Base-by-base conservation (phyloP, 2,797 vertebrate species). In the Poliocrania exsul region DNA sequence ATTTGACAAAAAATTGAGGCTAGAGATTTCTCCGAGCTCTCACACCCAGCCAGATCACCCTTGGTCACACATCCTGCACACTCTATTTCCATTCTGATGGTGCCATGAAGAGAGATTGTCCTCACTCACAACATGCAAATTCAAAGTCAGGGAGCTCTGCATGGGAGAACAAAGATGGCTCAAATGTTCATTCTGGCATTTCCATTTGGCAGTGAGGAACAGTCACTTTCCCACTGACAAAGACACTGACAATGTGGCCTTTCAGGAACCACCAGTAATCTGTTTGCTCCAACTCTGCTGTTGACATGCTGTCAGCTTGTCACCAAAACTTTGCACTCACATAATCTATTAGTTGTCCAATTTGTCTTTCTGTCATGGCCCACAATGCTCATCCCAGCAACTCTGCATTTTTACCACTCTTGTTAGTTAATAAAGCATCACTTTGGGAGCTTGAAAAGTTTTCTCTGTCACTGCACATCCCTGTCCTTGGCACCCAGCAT, bases 301-400 rank as follows among this genome's bases (percentile, higher is more conserved):
- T 73, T 73, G 91, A 77, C 86, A 81, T 3, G 0, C 70, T 88
- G 93, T 80, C 96, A 95, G 72, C 62, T 33, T 60, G 38, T 91
- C 96, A 91, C 94, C 87, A 66, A 26, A 53, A 54, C 86, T 74
- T 90, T 61, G 84, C 88, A 67, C 66, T 93, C 92, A 93, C 42
- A 56, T 19, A 82, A 79, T 79, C 82, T 78, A 65, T 86, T 83
- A 86, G 74, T 66, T 87, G 92, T 88, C 86, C 89, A 79, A 58
- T 92, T 95, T 94, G 75, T 96, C 79, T 89, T 92, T 81, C 92
- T 88, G 67, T 66, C 88, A 57, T 1, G 20, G 79, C 38, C 72
- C 47, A 16, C 67, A 80, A 90, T 54, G 58, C 53, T 84, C 67
- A 86, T 73, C 64, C 73, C 78, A 72, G 79, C 11, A 51, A 58